Evolutionary conservation across 2,797 vertebrate genomes (phyloP).

Genomic region (Alcedo quadribrachys): DNA sequence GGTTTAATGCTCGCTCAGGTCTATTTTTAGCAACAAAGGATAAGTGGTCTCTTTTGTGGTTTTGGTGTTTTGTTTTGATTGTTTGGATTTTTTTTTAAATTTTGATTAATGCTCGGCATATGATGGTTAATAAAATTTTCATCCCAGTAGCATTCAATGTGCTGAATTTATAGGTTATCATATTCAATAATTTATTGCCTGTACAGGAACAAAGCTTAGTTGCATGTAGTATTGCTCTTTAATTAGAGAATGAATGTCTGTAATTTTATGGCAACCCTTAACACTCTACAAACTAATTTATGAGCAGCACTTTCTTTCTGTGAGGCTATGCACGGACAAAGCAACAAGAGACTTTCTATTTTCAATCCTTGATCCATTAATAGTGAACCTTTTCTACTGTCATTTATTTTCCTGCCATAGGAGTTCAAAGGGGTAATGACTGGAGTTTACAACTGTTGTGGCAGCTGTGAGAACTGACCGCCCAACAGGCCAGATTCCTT

Average conservation of each 20-base stretch:
- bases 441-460: background rate
- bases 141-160: background rate
- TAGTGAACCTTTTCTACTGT: background rate
- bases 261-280: background rate
- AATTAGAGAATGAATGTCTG: background rate
- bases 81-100: too few relatives aligned
- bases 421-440: background rate
- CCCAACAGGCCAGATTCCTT: background rate
- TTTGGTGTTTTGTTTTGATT: background rate
- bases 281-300: background rate
- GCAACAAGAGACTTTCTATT: background rate
- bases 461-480: background rate
- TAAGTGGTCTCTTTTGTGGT: background rate
- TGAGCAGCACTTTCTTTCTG: rapidly evolving
- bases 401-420: background rate
- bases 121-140: background rate
- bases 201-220: background rate
- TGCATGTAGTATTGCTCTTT: background rate
- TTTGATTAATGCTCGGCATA: background rate
- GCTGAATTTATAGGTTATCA: background rate
- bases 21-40: background rate
- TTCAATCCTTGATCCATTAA: background rate
- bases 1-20: background rate
- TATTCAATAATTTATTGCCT: background rate
- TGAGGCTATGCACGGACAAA: background rate